Percentiles rank a stretch among this genome's conserved stretches.
Evolutionary conservation across 1,140 invertebrate species (phyloP).

Genomic region (Solenopsis fugax): DNA sequence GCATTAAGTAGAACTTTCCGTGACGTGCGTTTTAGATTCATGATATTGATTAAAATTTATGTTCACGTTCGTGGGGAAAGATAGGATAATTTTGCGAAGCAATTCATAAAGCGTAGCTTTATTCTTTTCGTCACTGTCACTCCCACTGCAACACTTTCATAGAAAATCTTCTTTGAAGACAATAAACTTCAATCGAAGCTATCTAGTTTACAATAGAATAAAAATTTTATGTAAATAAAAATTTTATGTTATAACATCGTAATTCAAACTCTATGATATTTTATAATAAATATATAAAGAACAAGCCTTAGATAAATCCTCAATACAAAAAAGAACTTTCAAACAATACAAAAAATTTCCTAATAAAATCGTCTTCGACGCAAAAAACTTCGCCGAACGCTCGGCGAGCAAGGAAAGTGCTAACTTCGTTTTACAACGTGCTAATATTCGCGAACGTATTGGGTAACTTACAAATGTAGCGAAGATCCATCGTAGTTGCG

Average conservation of each 20-base stretch:
- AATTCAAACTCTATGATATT: not conserved
- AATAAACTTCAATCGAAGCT: not conserved
- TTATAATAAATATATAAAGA: not conserved
- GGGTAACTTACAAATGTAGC: conserved; percentile 11
- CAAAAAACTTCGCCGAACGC: not conserved
- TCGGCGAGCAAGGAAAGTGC: not conserved
- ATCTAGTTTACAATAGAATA: not conserved
- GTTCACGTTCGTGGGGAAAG: not conserved
- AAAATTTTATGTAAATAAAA: not conserved
- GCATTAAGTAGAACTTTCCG: conserved; percentile 36
- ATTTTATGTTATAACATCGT: not conserved
- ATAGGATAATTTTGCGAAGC: not conserved
- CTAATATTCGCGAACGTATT: not conserved
- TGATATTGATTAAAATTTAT: conserved; percentile 31
- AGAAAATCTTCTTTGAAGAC: not conserved
- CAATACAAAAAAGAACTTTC: not conserved
- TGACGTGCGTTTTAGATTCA: conserved; percentile 12
- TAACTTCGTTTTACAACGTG: not conserved
- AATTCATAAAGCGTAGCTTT: not conserved
- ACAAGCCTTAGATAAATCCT: no score
- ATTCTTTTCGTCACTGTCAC: not conserved
- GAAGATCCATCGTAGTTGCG: not conserved
- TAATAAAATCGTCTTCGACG: not conserved
- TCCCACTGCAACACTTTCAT: not conserved
- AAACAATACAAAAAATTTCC: not conserved